Evolutionary conservation across 2,888 invertebrate species (phyloP), one percentile per base, ranked within the genome.

Genomic region (Macaria notata): DNA sequence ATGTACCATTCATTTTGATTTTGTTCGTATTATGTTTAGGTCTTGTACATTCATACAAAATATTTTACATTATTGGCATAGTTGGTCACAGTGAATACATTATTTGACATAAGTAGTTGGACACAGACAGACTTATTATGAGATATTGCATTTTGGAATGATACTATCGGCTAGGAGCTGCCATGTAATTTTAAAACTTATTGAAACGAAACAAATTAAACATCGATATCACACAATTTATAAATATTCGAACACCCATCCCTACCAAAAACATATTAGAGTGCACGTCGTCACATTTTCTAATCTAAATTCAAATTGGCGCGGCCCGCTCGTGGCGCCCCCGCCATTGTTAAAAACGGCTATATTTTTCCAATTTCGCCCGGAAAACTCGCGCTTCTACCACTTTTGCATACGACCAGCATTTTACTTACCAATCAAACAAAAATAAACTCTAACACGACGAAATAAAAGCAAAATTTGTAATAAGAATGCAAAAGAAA

Each of bases 301-400:
- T 87, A 89, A 89, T 89, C 88, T 89, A 88, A 87, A 89, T 89
- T 89, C 88, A 89, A 89, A 89, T 89, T 88, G 88, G 82, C 83
- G 84, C 77, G 74, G 73, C 72, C 69, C 73, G 73, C 66, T 71
- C 73, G 71, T 75, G 78, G 79, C 75, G 77, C 75, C 80, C 72
- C 63, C 80, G 79, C 84, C 81, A 83, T 86, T 84, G 84, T 84
- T 59, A 83, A 81, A 83, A 83, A 83, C 80, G 81, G 76, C 83
- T 83, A 88, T 86, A 88, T 88, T 88, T 88, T 88, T 86, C 86
- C 87, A 87, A 88, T 87, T 88, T 86, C 82, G 81, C 72, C 79
- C 83, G 86, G 85, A 86, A 83, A 84, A 84, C 83, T 82, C 78
- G 73, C 76, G 71, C 74, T 63, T 69, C 74, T 72, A 69, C 75